Conservation (phyloP, 2,888 invertebrate genomes). For the Calameuta idolon region DNA sequence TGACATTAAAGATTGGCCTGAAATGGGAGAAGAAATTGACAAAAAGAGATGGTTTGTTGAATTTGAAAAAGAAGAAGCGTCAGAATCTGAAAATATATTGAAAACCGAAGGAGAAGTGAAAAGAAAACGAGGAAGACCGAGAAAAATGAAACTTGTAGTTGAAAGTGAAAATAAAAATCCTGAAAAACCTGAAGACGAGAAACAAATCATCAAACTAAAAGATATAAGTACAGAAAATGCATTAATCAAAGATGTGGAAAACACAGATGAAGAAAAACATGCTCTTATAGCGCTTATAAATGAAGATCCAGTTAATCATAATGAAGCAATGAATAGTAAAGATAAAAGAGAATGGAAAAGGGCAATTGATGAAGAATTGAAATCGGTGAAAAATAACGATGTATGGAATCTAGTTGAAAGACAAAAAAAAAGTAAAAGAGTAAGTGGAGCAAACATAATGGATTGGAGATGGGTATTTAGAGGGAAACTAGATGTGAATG, state of each 20-base stretch:
- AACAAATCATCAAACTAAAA: constrained; percentile 1
- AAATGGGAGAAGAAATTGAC: constrained; percentile 12
- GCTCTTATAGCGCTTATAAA: constrained; percentile 22
- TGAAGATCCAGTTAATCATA: constrained; percentile 24
- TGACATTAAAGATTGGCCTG: not conserved
- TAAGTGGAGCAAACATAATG: constrained; percentile 17
- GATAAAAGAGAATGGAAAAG: constrained; percentile 23
- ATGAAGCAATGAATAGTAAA: constrained; percentile 25
- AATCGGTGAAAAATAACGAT: constrained; percentile 31
- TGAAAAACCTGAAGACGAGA: not conserved
- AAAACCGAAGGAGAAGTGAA: constrained; percentile 27
- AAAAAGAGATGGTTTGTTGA: constrained; percentile 23
- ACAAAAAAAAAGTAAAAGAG: constrained; percentile 16
- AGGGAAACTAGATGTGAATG: constrained; percentile 26
- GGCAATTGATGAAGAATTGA: constrained; percentile 27
- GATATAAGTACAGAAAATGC: constrained; percentile 8
- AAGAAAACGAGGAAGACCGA: constrained; percentile 26
- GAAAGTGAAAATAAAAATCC: constrained; percentile 2
- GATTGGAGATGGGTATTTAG: constrained; percentile 32
- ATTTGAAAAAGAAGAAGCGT: constrained; percentile 15
- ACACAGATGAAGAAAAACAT: constrained; percentile 13
- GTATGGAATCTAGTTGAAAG: constrained; percentile 32
- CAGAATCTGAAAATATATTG: constrained; percentile 14
- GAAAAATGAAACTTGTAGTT: constrained; percentile 14
- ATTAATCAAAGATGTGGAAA: not conserved